phyloP scores from a whole-genome alignment of 1,140 invertebrate genomes.

The Bombus fervidus region DNA sequence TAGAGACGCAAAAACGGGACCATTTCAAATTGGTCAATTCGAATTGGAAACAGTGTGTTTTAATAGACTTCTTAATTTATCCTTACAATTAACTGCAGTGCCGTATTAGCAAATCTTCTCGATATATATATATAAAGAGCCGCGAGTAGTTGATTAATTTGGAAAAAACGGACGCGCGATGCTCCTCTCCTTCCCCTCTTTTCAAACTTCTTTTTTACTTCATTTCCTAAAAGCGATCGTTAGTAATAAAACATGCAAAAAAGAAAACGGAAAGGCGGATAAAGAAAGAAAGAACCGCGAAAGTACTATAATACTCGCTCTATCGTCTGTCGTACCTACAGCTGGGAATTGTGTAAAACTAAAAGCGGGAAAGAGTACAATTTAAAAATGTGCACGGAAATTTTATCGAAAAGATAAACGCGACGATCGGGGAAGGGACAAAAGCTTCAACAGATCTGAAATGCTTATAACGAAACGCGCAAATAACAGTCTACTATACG shows the following conservation, averaged over 20 bases:
- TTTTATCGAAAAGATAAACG: conserved; percentile 2
- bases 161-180: conserved; percentile 3
- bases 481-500: conserved; percentile 65
- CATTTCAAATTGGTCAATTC: not conserved
- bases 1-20: not conserved
- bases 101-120: not conserved
- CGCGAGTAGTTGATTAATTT: conserved; percentile 4
- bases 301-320: not conserved
- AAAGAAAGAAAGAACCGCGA: not conserved
- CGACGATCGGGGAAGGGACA: conserved; percentile 26
- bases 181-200: not conserved
- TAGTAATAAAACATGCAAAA: not conserved
- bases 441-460: conserved; percentile 64
- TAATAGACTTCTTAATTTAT: conserved; percentile 28
- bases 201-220: not conserved
- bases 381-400: conserved; percentile 6
- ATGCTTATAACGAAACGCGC: conserved; percentile 62
- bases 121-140: not conserved
- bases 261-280: not conserved
- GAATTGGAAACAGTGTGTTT: not conserved
- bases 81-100: conserved; percentile 26
- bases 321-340: not conserved
- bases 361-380: not conserved
- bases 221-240: not conserved
- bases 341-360: not conserved